Percentiles rank a stretch among this genome's conserved stretches.
Conservation (phyloP, 2,113 vertebrate species). For the Zingel zingel region DNA sequence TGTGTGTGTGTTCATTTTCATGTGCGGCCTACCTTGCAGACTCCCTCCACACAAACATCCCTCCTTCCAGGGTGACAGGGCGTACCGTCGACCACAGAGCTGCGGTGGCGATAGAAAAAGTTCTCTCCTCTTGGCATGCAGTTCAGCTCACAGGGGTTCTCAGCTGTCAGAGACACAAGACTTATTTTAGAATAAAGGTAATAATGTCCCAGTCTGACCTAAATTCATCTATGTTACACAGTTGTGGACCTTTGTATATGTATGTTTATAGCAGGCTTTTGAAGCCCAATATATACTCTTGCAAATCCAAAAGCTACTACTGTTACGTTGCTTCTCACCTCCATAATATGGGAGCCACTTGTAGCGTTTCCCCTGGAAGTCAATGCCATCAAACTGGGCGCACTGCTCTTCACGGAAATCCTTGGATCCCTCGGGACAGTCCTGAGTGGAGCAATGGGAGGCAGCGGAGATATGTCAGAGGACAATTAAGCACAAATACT, state of each 20-base stretch:
- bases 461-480: not conserved
- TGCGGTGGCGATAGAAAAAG: constrained; percentile 93
- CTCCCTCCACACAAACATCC: constrained; percentile 92
- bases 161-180: constrained; percentile 78
- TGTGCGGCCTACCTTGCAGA: constrained; percentile 87
- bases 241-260: no score
- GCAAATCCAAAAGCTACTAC: not conserved
- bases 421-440: constrained; percentile 88
- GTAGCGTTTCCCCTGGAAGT: constrained; percentile 92
- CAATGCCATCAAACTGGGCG: constrained; percentile 88
- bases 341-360: constrained; percentile 95
- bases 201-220: no score
- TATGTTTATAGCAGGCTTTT: not conserved
- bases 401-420: constrained; percentile 97
- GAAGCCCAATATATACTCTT: not conserved
- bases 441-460: constrained; percentile 75
- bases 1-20: not conserved
- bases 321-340: constrained; percentile 79
- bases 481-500: not conserved
- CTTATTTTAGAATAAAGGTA: not conserved
- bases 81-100: constrained; percentile 91
- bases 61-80: constrained; percentile 90
- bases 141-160: constrained; percentile 96
- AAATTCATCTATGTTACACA: not conserved
- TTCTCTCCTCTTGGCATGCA: constrained; percentile 97